Conservation (phyloP, 2,888 invertebrate genomes). For the Nomada ruficornis region DNA sequence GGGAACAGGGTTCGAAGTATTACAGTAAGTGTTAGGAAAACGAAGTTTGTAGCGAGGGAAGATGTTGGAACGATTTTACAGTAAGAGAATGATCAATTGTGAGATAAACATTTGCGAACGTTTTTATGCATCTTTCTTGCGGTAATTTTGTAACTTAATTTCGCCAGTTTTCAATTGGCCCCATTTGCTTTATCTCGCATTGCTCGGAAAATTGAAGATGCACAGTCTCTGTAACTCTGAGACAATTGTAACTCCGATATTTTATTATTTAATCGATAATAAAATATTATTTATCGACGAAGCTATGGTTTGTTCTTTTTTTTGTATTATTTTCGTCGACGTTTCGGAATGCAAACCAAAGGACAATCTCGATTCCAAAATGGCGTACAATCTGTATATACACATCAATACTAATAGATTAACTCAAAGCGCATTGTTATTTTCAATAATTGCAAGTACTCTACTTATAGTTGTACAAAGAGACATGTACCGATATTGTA, state of each 20-base stretch:
- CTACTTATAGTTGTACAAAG: neutral
- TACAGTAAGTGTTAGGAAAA: neutral
- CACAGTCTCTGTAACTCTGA: conserved; percentile 5
- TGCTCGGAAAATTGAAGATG: neutral
- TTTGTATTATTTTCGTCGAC: neutral
- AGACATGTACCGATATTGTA: neutral
- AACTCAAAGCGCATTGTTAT: conserved; percentile 8
- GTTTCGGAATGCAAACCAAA: conserved; percentile 15
- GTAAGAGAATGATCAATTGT: neutral
- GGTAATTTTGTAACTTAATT: no score
- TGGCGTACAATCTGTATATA: conserved; percentile 27
- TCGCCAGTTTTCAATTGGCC: neutral
- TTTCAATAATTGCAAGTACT: conserved; percentile 16
- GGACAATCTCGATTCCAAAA: conserved; percentile 46
- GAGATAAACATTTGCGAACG: neutral
- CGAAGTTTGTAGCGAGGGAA: neutral
- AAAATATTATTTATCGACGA: neutral
- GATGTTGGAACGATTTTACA: neutral
- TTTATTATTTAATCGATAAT: neutral
- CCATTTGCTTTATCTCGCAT: neutral
- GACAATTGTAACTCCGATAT: neutral
- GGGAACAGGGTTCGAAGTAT: conserved; percentile 15
- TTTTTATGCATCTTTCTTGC: neutral
- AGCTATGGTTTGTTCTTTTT: neutral
- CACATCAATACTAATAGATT: conserved; percentile 21